Conservation (phyloP, 2,797 vertebrate genomes). For the Steatocranus sp. region DNA sequence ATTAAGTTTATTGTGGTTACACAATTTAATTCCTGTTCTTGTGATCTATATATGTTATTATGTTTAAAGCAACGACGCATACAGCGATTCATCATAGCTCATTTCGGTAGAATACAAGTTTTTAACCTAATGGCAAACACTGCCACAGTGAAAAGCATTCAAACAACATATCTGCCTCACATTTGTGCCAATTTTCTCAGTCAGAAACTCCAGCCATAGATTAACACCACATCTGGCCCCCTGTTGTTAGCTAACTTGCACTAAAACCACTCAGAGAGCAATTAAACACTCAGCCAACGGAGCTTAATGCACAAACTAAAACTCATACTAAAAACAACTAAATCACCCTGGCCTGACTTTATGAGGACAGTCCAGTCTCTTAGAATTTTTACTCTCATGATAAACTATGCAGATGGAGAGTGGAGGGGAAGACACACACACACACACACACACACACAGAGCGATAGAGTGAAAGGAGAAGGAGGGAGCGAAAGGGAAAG, state of each 20-base stretch:
- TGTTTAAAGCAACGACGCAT: not conserved
- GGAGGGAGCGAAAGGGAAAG: conserved; percentile 7
- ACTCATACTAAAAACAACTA: conserved; percentile 35
- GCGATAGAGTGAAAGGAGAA: not conserved
- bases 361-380: conserved; percentile 28
- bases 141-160: not conserved
- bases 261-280: conserved; percentile 42
- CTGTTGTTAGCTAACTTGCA: conserved; percentile 22
- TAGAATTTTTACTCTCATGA: conserved; percentile 8
- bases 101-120: not conserved
- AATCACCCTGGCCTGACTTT: conserved; percentile 38
- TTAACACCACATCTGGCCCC: conserved; percentile 3
- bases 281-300: conserved; percentile 24
- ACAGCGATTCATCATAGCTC: not conserved
- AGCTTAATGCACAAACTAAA: conserved; percentile 46
- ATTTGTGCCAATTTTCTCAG: not conserved
- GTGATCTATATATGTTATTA: not conserved
- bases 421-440: not conserved
- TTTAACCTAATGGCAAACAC: not conserved
- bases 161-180: not conserved
- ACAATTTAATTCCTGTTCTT: not conserved
- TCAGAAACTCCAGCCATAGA: conserved; percentile 1
- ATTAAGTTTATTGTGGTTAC: not conserved
- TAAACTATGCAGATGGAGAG: conserved; percentile 35
- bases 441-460: not conserved